Evolutionary conservation across 2,888 invertebrate species (phyloP), one percentile per base, ranked within the genome.

Genomic region (Cryptophagus acutangulus): DNA sequence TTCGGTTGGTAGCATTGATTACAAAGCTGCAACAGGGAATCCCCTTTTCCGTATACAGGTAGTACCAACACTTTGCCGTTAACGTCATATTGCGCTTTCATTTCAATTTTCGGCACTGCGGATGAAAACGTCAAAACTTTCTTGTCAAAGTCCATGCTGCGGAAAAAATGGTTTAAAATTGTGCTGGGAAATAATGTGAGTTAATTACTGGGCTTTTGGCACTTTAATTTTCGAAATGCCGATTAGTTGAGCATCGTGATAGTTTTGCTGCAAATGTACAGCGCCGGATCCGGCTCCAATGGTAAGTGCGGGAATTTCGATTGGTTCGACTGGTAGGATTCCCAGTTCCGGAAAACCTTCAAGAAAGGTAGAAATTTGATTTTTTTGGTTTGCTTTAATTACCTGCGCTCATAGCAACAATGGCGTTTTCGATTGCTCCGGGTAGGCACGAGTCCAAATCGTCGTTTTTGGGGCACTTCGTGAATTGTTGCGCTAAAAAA

Each of bases 51-150:
- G 17, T 33, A 34, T 4, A 52, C 44, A 0, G 50, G 49, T 8
- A 52, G n/a, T 9, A 52, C 35, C 10, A 54, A 25, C n/a, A 54
- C 33, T 43, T 50, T 51, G 2, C 54, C 54, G 15, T 44, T 40
- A 1, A 52, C 12, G 12, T 37, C 36, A 15, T 54, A 54, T 16
- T 43, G 26, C 1, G 48, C 41, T 24, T 41, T 41, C 28, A 45
- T 46, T 6, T 4, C 28, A 12, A 49, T 1, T 24, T 31, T n/a
- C 3, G 52, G 52, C 25, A 29, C 8, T 2, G 20, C 1, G 2
- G 33, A 41, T 17, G 33, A 31, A 34, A 46, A 52, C 17, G 36
- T 45, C 13, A 52, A 17, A 25, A 30, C 28, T 18, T 47, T 47
- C 6, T 43, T 46, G 2, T 42, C 37, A 10, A 41, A 26, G 37